Conservation (phyloP, 2,888 invertebrate species). For the Minunthozetes semirufus region DNA sequence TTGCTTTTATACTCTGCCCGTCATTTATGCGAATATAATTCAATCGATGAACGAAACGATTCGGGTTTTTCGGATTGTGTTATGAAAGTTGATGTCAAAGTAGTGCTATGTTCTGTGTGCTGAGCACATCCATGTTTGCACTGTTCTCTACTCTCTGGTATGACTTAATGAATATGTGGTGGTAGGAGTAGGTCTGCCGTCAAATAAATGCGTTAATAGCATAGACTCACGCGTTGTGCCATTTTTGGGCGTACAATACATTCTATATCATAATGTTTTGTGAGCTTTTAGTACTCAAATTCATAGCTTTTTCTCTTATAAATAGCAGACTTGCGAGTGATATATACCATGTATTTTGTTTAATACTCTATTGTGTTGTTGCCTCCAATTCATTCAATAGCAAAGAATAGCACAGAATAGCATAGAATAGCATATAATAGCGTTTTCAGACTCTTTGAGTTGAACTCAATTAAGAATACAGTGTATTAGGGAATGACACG, state of each 20-base stretch:
- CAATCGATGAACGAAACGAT: not conserved
- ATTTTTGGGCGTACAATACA: constrained; percentile 10
- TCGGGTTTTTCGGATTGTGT: too few species aligned
- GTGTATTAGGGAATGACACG: not conserved
- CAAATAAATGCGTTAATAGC: not conserved
- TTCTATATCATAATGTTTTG: constrained; percentile 16
- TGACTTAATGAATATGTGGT: constrained; percentile 4
- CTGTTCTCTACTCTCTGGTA: too few species aligned
- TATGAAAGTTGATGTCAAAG: too few species aligned
- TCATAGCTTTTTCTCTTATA: not conserved
- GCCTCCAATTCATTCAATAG: not conserved
- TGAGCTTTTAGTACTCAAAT: constrained; percentile 3
- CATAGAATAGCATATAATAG: constrained; percentile 9
- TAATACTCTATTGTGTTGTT: constrained; percentile 6
- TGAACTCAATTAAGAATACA: not conserved
- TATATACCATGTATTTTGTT: constrained; percentile 18
- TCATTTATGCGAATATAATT: not conserved
- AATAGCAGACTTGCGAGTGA: constrained; percentile 3
- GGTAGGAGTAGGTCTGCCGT: constrained; percentile 3
- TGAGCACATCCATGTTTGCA: too few species aligned
- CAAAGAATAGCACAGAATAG: constrained; percentile 9
- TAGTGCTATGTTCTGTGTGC: too few species aligned
- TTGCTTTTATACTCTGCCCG: not conserved
- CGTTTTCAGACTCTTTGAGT: not conserved
- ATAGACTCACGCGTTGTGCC: constrained; percentile 5